Evolutionary conservation across 2,797 vertebrate species (phyloP).

Genomic region (Saxicola maurus): DNA sequence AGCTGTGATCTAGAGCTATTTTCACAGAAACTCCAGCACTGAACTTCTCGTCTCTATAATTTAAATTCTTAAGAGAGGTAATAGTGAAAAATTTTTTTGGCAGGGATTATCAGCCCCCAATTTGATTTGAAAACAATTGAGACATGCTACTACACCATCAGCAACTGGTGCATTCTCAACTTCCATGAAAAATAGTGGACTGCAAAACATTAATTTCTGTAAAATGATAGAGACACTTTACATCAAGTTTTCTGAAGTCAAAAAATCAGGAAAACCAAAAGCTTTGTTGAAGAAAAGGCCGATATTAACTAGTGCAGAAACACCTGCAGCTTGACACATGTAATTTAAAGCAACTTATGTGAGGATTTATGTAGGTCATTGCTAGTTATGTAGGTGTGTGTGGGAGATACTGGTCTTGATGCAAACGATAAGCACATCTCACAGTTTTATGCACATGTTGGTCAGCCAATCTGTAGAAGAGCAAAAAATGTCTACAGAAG

Average conservation of each 20-base stretch:
- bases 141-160: not conserved
- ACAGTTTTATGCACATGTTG: conserved; percentile 10
- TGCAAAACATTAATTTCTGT: conserved; percentile 26
- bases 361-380: conserved; percentile 72
- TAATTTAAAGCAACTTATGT: conserved; percentile 22
- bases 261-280: conserved; percentile 34
- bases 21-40: not conserved
- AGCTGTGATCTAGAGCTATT: not conserved
- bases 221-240: not conserved
- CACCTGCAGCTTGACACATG: conserved; percentile 58
- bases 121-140: conserved; percentile 51
- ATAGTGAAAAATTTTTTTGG: conserved; percentile 22
- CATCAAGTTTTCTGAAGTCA: conserved; percentile 15
- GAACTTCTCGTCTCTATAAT: conserved; percentile 11
- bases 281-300: conserved; percentile 12
- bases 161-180: not conserved
- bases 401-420: conserved; percentile 23
- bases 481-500: not conserved
- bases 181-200: conserved; percentile 9
- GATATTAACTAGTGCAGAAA: conserved; percentile 23
- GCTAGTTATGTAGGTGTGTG: conserved; percentile 16
- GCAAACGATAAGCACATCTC: not conserved
- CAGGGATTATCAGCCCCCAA: conserved; percentile 40
- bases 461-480: conserved; percentile 26
- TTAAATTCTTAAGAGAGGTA: conserved; percentile 21